Conservation (phyloP, 2,113 vertebrate species). For the Daboia siamensis region DNA sequence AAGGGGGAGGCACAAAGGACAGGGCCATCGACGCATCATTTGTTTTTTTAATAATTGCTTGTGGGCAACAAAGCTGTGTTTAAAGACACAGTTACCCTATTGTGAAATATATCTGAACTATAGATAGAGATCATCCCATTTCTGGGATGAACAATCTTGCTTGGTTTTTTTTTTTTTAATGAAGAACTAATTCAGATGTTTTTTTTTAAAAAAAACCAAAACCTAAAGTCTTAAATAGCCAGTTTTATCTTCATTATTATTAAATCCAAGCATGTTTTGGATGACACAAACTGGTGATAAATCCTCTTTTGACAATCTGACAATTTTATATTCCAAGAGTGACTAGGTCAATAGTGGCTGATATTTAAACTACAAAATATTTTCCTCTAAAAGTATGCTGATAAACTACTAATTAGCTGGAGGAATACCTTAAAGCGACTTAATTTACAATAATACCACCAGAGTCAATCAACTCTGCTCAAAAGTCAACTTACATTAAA, state of each 20-base stretch:
- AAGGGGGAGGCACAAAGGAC: neutral
- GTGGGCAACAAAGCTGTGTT: neutral
- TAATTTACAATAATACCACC: neutral
- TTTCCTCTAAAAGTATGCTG: neutral
- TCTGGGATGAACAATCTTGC: neutral
- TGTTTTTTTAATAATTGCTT: neutral
- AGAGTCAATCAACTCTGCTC: neutral
- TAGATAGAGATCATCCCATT: neutral
- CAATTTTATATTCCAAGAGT: neutral
- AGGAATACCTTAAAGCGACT: neutral
- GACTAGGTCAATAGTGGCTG: neutral
- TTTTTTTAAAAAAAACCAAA: neutral
- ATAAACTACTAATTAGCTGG: neutral
- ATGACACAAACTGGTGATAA: neutral
- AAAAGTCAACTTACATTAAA: constrained; percentile 4
- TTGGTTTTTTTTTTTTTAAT: neutral
- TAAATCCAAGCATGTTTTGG: neutral
- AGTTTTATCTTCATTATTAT: neutral
- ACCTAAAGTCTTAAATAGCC: neutral
- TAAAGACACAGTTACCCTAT: neutral
- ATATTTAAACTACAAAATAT: neutral
- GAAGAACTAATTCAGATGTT: neutral
- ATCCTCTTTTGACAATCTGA: neutral
- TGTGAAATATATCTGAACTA: neutral
- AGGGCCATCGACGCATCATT: fast-evolving